Conservation (phyloP, 2,888 invertebrate species). For the Cepaea hortensis region DNA sequence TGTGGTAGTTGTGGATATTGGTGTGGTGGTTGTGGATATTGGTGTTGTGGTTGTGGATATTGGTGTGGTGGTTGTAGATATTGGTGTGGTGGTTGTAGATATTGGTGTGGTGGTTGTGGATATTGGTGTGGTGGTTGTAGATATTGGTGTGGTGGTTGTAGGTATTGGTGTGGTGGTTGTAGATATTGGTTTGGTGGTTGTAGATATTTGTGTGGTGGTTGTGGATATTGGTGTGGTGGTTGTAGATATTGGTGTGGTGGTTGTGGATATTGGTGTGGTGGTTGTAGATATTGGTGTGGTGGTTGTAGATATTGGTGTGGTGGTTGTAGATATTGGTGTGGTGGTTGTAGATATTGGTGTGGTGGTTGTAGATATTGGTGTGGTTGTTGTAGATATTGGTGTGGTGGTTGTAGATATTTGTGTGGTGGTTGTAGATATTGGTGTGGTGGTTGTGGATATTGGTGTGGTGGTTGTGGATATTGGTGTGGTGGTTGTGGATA, state of each 20-base stretch:
- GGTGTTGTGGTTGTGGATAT: neutral
- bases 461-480: no score
- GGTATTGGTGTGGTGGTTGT: slow-evolving; percentile 11
- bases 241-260: no score
- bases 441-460: neutral
- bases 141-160: neutral
- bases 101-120: neutral
- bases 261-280: no score
- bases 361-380: neutral
- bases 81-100: slow-evolving; percentile 17
- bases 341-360: neutral
- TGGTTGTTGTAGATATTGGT: neutral
- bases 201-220: neutral
- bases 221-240: neutral
- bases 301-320: neutral
- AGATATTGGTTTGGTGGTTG: neutral
- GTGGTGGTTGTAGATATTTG: slow-evolving; percentile 8
- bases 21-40: neutral
- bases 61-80: slow-evolving; percentile 8
- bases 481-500: no score
- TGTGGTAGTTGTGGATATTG: no score
- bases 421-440: neutral
- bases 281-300: neutral
- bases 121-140: neutral
- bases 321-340: neutral